Evolutionary conservation across 2,888 invertebrate genomes (phyloP).

Genomic region (Phalera bucephala): DNA sequence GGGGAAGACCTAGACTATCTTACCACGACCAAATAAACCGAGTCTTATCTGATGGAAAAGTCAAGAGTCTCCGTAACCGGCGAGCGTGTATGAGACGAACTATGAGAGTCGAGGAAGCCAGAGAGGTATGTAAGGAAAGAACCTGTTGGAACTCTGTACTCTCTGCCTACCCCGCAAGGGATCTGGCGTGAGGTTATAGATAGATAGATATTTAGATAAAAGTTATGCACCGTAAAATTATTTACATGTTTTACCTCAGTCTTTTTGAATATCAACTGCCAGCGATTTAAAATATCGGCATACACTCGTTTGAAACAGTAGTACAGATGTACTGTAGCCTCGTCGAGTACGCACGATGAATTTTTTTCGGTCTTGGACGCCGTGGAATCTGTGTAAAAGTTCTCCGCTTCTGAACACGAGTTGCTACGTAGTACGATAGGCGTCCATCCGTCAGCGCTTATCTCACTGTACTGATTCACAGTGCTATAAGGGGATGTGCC

Average conservation of each 20-base stretch:
- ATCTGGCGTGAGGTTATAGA: too few relatives aligned
- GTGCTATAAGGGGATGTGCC: conserved; percentile 95
- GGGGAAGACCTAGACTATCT: too few relatives aligned
- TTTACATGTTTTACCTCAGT: conserved; percentile 85
- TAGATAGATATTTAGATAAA: too few relatives aligned
- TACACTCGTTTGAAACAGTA: conserved; percentile 94
- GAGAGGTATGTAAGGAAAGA: too few relatives aligned
- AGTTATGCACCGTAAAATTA: too few relatives aligned
- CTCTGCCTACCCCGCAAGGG: too few relatives aligned
- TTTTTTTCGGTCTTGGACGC: conserved; percentile 60
- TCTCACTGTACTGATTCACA: conserved; percentile 88
- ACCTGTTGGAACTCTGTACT: too few relatives aligned
- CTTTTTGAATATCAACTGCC: conserved; percentile 91
- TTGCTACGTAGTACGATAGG: conserved; percentile 90
- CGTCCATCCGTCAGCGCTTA: conserved; percentile 90
- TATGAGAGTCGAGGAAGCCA: too few relatives aligned
- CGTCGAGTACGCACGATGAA: conserved; percentile 68
- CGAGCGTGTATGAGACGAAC: too few relatives aligned
- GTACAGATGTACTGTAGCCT: conserved; percentile 83
- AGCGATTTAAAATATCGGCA: conserved; percentile 93
- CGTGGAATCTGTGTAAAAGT: conserved; percentile 79
- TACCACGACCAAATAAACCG: too few relatives aligned
- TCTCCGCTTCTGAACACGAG: conserved; percentile 94
- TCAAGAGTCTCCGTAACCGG: too few relatives aligned
- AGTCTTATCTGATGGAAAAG: too few relatives aligned